These are phyloP conservation scores for Malurus melanocephalus DNA, from an alignment of 2,113 vertebrate genomes.

Conservation along the genomic window DNA sequence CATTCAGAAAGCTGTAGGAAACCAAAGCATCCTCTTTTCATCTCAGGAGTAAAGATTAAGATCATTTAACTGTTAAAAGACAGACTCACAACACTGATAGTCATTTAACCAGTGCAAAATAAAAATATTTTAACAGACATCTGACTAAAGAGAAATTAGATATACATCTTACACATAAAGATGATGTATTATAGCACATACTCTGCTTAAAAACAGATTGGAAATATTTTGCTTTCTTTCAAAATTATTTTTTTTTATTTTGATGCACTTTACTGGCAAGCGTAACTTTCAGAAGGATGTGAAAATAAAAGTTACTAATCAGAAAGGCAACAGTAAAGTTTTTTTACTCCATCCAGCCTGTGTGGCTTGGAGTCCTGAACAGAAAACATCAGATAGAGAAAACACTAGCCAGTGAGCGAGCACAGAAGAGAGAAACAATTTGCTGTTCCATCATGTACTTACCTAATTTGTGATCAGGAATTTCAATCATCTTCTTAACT, in stretches of 20 bases:
- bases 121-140: background rate
- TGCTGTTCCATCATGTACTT: constrained; percentile 6
- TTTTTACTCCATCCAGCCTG: background rate
- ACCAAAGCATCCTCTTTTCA: background rate
- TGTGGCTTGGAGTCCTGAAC: background rate
- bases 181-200: background rate
- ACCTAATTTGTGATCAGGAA: constrained; percentile 1
- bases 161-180: background rate
- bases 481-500: constrained; percentile 44
- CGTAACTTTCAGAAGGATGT: background rate
- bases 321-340: background rate
- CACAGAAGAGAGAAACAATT: background rate
- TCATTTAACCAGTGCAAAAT: background rate
- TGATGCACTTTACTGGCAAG: background rate
- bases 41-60: background rate
- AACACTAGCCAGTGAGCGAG: background rate
- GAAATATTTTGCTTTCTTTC: background rate
- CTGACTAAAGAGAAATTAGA: background rate
- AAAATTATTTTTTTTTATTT: background rate
- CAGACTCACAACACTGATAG: background rate
- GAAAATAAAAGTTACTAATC: background rate
- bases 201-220: background rate
- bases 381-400: background rate
- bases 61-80: background rate
- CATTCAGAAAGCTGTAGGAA: background rate